Base-by-base conservation (phyloP, 2,113 vertebrate genomes). In the Hypomesus transpacificus region DNA sequence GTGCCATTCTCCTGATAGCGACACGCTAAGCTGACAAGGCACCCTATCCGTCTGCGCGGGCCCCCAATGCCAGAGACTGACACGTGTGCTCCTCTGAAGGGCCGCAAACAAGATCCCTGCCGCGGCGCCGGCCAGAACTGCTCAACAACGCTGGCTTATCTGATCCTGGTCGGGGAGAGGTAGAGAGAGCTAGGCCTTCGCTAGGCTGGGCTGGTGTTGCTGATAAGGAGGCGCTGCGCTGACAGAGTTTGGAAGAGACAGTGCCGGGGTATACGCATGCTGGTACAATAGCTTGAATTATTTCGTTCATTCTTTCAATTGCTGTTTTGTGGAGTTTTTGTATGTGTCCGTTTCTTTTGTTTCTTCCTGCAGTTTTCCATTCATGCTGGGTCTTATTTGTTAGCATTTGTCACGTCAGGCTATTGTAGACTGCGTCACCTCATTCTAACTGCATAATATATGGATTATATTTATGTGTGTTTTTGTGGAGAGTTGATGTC, bases 21-120 rank as follows among this genome's bases (percentile, higher is more conserved):
- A 66, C 73, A 71, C 28, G 69, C 2, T 46, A 46, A 46, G 39
- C 79, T 46, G 54, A 74, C 62, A 74, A 73, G 72, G 83, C 66
- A 60, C 51, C 64, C 17, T 28, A 58, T 26, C 75, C 22, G 74
- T 80, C 79, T 83, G 77, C 75, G 76, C 71, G 82, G 81, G 82
- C 31, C 60, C 60, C 72, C 57, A 72, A 65, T 9, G 54, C 85
- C 70, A 83, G 74, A 71, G 77, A 82, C 70, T 69, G 80, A 90
- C 83, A 76, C 67, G 74, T 79, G 76, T 76, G 83, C 81, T 81
- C 67, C 64, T 80, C 70, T 87, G 85, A 89, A 89, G 77, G 77
- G 66, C 78, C 60, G 72, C 87, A 87, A 91, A 91, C 82, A 89
- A 87, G 79, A 86, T 85, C 86, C 80, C 80, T 77, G 79, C 65